Evolutionary conservation across 2,888 invertebrate genomes (phyloP).

Genomic region (Diarsia dahlii): DNA sequence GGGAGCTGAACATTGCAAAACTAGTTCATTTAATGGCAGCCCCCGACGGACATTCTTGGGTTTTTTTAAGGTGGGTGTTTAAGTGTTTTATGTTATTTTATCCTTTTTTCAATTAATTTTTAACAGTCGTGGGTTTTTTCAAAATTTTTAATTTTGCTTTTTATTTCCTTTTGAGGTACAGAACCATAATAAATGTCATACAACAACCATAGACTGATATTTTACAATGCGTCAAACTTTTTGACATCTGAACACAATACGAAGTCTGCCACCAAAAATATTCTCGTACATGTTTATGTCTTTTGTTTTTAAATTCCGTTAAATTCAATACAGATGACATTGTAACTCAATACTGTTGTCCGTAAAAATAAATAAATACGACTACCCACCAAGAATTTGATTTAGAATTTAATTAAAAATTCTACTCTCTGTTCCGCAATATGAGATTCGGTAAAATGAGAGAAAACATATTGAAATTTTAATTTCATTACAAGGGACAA

Average conservation of each 20-base stretch:
- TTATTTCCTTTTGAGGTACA: no score
- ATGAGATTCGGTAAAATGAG: constrained; percentile 26
- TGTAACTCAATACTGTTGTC: constrained; percentile 30
- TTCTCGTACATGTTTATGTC: not conserved
- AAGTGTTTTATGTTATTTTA: no score
- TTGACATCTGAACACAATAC: not conserved
- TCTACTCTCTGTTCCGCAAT: constrained; percentile 23
- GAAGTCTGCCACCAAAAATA: not conserved
- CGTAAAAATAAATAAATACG: constrained; percentile 14
- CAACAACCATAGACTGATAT: not conserved
- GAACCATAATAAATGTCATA: no score
- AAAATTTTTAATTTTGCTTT: no score
- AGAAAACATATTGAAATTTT: constrained; percentile 38
- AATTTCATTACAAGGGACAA: constrained; percentile 33
- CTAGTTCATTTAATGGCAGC: no score
- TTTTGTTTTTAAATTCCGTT: no score
- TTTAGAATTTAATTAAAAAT: constrained; percentile 44
- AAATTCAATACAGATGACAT: not conserved
- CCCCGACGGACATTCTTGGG: no score
- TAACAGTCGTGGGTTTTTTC: no score
- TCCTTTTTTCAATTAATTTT: no score
- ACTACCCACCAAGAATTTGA: not conserved
- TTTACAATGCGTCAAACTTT: not conserved
- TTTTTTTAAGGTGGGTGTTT: no score
- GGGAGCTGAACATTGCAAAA: no score